A percentile compares a stretch with the other conserved stretches of the same genome.
Evolutionary conservation across 23 tunicate species (phyloP).

Genomic region (Trididemnum clinides): DNA sequence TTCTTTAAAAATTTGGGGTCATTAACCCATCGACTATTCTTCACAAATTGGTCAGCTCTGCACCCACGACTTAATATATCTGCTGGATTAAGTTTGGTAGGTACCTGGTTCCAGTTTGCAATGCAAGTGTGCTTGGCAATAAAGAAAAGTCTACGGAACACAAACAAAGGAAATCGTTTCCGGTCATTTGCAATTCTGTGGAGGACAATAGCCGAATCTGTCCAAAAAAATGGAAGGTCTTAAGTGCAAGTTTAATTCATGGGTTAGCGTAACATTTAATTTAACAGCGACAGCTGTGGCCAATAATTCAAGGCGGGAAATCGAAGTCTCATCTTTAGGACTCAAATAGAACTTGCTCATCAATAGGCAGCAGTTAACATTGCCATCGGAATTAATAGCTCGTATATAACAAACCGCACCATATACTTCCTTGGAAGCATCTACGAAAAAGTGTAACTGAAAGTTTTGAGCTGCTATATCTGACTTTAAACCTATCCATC

Average conservation of each 20-base stretch:
- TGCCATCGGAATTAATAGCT: neutral
- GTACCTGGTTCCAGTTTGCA: conserved; percentile 1
- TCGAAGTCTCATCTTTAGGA: neutral
- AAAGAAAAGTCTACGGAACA: neutral
- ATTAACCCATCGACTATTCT: neutral
- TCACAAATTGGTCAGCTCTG: neutral
- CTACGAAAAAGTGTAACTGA: conserved; percentile 1
- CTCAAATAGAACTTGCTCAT: neutral
- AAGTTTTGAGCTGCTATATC: neutral
- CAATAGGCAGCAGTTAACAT: neutral
- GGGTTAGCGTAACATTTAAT: neutral
- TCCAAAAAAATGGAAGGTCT: conserved; percentile 8
- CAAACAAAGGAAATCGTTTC: conserved; percentile 8
- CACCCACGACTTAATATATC: neutral
- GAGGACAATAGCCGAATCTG: conserved; percentile 3
- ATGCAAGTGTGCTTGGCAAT: neutral
- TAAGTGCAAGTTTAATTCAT: neutral
- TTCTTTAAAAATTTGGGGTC: no score
- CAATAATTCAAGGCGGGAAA: neutral
- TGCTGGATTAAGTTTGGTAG: neutral
- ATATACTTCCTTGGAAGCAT: neutral
- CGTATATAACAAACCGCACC: conserved; percentile 14
- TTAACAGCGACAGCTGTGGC: conserved; percentile 22
- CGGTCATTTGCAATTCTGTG: neutral
- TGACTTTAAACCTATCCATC: neutral